Evolutionary conservation across 2,888 invertebrate species (phyloP).

Genomic region (Lasioglossum zephyrum): DNA sequence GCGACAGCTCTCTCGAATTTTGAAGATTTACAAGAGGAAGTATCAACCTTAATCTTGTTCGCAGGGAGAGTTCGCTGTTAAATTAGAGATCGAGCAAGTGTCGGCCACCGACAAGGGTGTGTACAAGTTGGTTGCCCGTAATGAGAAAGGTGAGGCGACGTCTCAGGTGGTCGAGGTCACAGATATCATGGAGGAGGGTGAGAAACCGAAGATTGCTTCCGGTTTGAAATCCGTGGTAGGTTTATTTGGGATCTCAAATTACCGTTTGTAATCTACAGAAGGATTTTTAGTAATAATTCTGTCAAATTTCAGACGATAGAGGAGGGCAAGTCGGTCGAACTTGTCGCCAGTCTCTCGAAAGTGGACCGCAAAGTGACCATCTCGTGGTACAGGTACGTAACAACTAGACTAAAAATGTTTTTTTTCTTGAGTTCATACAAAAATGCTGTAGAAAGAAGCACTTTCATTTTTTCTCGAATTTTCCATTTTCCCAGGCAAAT

Average conservation of each 20-base stretch:
- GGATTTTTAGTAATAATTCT: neutral
- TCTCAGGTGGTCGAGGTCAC: slow-evolving; percentile 95
- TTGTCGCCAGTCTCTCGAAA: slow-evolving; percentile 90
- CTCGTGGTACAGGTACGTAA: slow-evolving; percentile 92
- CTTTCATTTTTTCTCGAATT: no score
- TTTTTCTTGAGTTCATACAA: no score
- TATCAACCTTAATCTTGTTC: slow-evolving; percentile 44
- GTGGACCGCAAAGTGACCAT: slow-evolving; percentile 92
- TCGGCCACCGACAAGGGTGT: slow-evolving; percentile 93
- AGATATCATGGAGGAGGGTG: slow-evolving; percentile 92
- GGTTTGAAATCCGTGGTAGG: slow-evolving; percentile 91
- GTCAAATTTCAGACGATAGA: slow-evolving; percentile 86
- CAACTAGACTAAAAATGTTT: no score
- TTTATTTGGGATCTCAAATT: slow-evolving; percentile 52
- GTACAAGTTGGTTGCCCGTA: slow-evolving; percentile 95
- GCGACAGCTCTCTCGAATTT: neutral
- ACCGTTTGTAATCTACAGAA: neutral
- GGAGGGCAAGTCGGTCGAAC: slow-evolving; percentile 92
- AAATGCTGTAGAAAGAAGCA: no score
- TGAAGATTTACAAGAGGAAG: neutral
- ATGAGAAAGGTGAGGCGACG: slow-evolving; percentile 96
- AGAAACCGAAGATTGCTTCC: slow-evolving; percentile 92
- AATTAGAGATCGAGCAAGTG: slow-evolving; percentile 95
- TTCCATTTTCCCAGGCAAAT: no score
- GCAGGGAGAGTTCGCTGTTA: slow-evolving; percentile 95